A percentile compares a stretch with the other conserved stretches of the same genome.
Conservation (phyloP, 2,797 vertebrate genomes). For the Pagetopsis macropterus region DNA sequence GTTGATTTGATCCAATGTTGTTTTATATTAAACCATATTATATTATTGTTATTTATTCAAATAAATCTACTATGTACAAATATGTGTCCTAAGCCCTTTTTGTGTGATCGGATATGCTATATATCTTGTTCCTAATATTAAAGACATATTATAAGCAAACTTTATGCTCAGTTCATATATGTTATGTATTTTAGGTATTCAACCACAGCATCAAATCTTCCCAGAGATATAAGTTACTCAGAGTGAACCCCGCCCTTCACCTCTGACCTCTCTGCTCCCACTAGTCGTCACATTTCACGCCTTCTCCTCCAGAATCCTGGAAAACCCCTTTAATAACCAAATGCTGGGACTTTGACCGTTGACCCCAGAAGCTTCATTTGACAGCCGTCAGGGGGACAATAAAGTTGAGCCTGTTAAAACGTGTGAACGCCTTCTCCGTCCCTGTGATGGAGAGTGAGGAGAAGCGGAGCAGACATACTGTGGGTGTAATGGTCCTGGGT, state of each 20-base stretch:
- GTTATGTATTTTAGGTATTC: not conserved
- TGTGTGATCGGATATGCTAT: no score
- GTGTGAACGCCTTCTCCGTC: constrained; percentile 66
- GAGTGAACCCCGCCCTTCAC: constrained; percentile 5
- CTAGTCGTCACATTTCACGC: constrained; percentile 10
- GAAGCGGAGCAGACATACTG: constrained; percentile 64
- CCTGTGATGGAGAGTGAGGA: constrained; percentile 55
- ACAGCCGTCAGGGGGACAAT: constrained; percentile 44
- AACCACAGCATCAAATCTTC: not conserved
- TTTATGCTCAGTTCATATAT: not conserved
- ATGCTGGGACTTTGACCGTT: constrained; percentile 28
- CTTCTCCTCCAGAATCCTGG: constrained; percentile 45
- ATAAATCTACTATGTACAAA: no score
- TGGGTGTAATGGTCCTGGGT: constrained; percentile 54
- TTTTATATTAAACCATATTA: no score
- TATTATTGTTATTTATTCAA: no score
- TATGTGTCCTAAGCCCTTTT: no score
- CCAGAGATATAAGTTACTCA: not conserved
- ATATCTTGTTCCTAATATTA: not conserved
- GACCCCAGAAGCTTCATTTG: constrained; percentile 41
- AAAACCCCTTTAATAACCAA: constrained; percentile 41
- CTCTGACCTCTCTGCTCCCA: constrained; percentile 22
- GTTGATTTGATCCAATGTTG: no score
- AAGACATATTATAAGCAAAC: not conserved
- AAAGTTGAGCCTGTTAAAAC: constrained; percentile 68